Evolutionary conservation across 2,888 invertebrate genomes (phyloP).

Genomic region (Volucella inflata): DNA sequence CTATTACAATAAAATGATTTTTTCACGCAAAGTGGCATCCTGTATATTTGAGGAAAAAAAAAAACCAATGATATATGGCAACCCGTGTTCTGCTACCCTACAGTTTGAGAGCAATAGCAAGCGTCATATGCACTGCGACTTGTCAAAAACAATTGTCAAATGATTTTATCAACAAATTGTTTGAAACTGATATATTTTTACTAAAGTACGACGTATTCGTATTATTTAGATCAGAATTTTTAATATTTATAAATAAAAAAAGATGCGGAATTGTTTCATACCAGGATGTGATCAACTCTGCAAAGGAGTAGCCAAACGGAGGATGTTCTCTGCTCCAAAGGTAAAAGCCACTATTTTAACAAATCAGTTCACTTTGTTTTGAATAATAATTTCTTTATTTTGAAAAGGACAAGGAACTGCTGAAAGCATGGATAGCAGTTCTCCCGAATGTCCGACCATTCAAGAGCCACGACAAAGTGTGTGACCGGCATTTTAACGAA

Average conservation of each 20-base stretch:
- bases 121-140: background rate
- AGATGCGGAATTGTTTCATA: slow-evolving; percentile 79
- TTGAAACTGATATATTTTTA: background rate
- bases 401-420: slow-evolving; percentile 73
- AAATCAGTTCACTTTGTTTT: background rate
- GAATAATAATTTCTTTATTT: background rate
- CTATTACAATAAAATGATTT: background rate
- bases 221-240: background rate
- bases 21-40: background rate
- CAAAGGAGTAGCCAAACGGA: slow-evolving; percentile 73
- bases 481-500: slow-evolving; percentile 78
- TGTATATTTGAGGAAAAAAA: background rate
- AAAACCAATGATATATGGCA: background rate
- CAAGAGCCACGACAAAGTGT: slow-evolving; percentile 78
- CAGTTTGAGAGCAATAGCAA: slow-evolving; percentile 19
- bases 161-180: slow-evolving; percentile 9
- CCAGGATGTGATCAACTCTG: slow-evolving; percentile 78
- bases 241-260: background rate
- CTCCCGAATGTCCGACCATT: slow-evolving; percentile 77
- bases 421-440: slow-evolving; percentile 77
- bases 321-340: slow-evolving; percentile 79
- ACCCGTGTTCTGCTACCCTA: background rate
- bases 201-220: background rate
- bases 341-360: slow-evolving; percentile 54
- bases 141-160: background rate